Base-by-base conservation (phyloP, 2,888 invertebrate species). In the Chrysomela aeneicollis region DNA sequence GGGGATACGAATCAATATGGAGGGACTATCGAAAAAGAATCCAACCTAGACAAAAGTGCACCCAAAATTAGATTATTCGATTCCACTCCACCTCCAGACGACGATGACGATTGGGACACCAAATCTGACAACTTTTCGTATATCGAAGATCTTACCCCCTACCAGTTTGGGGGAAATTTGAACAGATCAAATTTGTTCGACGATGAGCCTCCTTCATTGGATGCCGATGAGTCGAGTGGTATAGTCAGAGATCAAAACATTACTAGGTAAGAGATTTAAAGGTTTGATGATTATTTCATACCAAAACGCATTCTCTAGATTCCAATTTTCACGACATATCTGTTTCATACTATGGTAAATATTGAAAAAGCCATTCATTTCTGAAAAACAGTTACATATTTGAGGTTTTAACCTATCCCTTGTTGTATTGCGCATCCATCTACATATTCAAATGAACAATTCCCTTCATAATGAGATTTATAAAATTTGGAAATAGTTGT, bases 161-260 rank as follows among this genome's bases (percentile, higher is more conserved):
- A 65, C 54, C 59, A 59, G 21, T 59, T 59, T 18, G 67, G 63
- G 1, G 69, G 51, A 2, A 61, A 63, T 37, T 53, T 46, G 5
- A 49, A 15, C 3, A 59, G 49, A 26, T 63, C 69, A 18, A 75
- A 72, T 61, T 63, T 81, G 35, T 81, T 80, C 57, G 79, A 81
- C 69, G 74, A 74, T 22, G 79, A 79, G 60, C 79, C 81, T 21
- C 80, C 80, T 0, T 76, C 75, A 4, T 71, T 79, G 21, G 62
- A 66, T 32, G 66, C 74, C 26, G 71, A 74, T 52, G 76, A 78
- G 58, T 73, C 76, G 3, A 78, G 76, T 61, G 77, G 76, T 9
- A 77, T 77, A 57, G 74, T 73, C 6, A 58, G 67, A 55, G 78
- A 78, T 69, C 64, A 70, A 21, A 76, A 71, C 53, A 64, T 66